A percentile compares a stretch with the other conserved stretches of the same genome.
phyloP scores from a whole-genome alignment of 2,888 invertebrate species.

The Eretmocerus hayati region DNA sequence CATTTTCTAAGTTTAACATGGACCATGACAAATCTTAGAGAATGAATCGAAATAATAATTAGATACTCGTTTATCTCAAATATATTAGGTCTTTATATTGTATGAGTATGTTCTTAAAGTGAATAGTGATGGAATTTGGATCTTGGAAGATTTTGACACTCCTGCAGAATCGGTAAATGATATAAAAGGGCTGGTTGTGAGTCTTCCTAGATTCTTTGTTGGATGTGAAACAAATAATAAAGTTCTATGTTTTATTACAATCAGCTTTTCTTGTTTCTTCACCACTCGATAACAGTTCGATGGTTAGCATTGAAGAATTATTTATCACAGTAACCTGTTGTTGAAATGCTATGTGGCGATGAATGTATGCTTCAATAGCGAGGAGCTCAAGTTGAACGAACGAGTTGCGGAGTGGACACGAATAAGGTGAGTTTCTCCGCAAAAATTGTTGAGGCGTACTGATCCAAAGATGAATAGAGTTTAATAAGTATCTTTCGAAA shows the following conservation, averaged over 20 bases:
- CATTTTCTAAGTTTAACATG: constrained; percentile 28
- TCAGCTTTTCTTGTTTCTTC: too few relatives aligned
- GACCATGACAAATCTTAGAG: constrained; percentile 33
- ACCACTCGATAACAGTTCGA: too few relatives aligned
- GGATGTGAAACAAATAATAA: constrained; percentile 41
- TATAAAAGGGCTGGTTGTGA: constrained; percentile 33
- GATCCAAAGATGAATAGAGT: too few relatives aligned
- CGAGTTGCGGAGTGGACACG: too few relatives aligned
- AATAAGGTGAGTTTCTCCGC: too few relatives aligned
- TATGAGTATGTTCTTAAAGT: constrained; percentile 34
- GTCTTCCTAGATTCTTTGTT: constrained; percentile 37
- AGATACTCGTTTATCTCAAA: constrained; percentile 34
- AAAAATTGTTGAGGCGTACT: too few relatives aligned
- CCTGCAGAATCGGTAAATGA: constrained; percentile 15
- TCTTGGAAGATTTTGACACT: constrained; percentile 15
- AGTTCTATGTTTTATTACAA: constrained; percentile 43
- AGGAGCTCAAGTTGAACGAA: too few relatives aligned
- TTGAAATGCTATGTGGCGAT: too few relatives aligned
- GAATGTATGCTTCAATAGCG: too few relatives aligned
- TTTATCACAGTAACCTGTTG: too few relatives aligned
- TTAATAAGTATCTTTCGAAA: too few relatives aligned
- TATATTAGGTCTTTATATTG: constrained; percentile 25
- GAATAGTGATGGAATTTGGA: constrained; percentile 15
- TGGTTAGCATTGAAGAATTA: too few relatives aligned
- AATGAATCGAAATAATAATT: constrained; percentile 30